Evolutionary conservation across 1,140 invertebrate species (phyloP).

Genomic region (Bathynomus jamesi): DNA sequence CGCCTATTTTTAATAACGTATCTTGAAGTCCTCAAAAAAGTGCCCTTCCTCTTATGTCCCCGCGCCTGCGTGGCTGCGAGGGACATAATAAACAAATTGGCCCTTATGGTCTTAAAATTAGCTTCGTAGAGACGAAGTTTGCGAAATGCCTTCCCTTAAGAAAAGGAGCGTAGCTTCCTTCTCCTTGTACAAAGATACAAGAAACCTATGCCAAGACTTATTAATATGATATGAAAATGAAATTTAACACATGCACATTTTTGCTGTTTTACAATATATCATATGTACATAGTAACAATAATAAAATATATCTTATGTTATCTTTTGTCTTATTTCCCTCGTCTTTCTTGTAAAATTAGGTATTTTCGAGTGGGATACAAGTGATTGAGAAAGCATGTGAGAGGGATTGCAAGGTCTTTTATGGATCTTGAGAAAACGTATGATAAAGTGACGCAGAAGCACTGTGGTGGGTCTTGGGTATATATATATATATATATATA

Average conservation of each 20-base stretch:
- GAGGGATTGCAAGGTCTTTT: too few relatives aligned
- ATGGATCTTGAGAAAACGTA: too few relatives aligned
- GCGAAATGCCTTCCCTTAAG: background rate
- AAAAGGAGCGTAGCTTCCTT: background rate
- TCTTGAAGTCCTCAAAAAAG: background rate
- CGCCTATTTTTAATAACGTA: background rate
- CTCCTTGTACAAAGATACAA: background rate
- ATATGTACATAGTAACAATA: background rate
- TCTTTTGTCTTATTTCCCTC: background rate
- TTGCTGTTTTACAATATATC: conserved; percentile 1
- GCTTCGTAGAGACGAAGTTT: background rate
- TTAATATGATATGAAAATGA: background rate
- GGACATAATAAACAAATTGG: background rate
- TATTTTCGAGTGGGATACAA: too few relatives aligned
- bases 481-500: too few relatives aligned
- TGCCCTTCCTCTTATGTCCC: background rate
- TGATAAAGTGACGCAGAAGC: too few relatives aligned
- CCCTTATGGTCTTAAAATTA: background rate
- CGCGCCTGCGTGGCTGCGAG: background rate
- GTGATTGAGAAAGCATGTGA: too few relatives aligned
- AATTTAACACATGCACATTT: background rate
- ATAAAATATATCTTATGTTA: conserved; percentile 2
- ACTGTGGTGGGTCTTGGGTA: too few relatives aligned
- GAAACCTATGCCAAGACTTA: background rate
- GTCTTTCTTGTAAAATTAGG: too few relatives aligned